Percentiles rank a stretch among this genome's conserved stretches.
Evolutionary conservation across 2,113 vertebrate genomes (phyloP).

Genomic region (Elaphurus davidianus): DNA sequence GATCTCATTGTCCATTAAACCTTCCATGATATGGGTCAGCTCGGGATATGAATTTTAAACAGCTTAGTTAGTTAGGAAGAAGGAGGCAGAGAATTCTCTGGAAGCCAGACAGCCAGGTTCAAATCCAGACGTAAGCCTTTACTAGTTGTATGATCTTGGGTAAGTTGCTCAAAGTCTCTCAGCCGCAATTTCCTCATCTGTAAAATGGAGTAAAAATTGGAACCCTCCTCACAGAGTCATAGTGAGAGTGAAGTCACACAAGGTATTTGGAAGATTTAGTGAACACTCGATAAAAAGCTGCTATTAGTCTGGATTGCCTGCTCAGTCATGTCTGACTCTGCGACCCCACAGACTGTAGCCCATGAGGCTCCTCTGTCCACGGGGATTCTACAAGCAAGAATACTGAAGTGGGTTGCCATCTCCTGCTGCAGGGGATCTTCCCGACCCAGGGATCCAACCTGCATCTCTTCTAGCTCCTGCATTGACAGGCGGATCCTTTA

Average conservation of each 20-base stretch:
- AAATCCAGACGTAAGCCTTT: neutral
- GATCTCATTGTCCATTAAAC: neutral
- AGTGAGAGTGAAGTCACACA: neutral
- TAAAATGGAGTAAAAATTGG: neutral
- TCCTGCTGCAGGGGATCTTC: neutral
- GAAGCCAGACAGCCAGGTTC: neutral
- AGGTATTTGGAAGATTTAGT: neutral
- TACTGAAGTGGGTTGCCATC: neutral
- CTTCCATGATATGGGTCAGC: neutral
- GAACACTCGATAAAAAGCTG: neutral
- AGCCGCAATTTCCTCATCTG: neutral
- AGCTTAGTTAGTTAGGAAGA: neutral
- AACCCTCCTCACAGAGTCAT: neutral
- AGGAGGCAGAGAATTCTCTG: neutral
- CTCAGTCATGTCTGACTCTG: neutral
- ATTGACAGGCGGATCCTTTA: neutral
- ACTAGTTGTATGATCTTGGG: neutral
- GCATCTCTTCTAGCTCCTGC: neutral
- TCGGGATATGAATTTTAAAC: neutral
- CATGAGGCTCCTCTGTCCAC: neutral
- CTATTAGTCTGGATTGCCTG: neutral
- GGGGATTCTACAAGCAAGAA: neutral
- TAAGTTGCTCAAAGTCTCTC: neutral
- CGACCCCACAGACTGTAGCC: neutral
- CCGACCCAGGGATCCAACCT: neutral